Conservation (phyloP, 2,888 invertebrate genomes). For the Drosophila koepferae region DNA sequence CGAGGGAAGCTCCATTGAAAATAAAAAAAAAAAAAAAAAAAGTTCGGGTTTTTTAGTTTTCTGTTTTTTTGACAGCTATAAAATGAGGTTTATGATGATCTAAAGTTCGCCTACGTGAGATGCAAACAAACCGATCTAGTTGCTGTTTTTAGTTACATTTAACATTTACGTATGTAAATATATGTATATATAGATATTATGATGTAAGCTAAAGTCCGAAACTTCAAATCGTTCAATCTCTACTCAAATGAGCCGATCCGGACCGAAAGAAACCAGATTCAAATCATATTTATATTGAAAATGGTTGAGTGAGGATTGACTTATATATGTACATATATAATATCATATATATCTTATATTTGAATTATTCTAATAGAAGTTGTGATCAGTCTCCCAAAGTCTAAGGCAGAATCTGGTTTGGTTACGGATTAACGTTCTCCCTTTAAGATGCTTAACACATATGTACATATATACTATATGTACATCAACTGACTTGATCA, state of each 20-base stretch:
- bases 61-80: conserved; percentile 12
- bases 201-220: not conserved
- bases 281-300: not conserved
- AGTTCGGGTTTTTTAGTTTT: not conserved
- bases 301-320: not conserved
- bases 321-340: not conserved
- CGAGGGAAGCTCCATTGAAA: conserved; percentile 38
- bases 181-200: not conserved
- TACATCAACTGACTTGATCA: not conserved
- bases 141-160: not conserved
- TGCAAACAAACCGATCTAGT: not conserved
- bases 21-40: not conserved
- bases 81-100: conserved; percentile 16
- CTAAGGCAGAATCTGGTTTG: not conserved
- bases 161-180: not conserved
- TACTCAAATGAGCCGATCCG: not conserved
- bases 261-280: not conserved
- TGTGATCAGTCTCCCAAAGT: not conserved
- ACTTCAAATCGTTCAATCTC: not conserved
- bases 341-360: not conserved
- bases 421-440: not conserved
- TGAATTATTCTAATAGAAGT: not conserved
- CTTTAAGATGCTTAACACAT: not conserved
- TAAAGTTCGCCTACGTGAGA: conserved; percentile 1
- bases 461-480: too few relatives aligned